Evolutionary conservation across 2,888 invertebrate species (phyloP).

Genomic region (Pandemis corylana): DNA sequence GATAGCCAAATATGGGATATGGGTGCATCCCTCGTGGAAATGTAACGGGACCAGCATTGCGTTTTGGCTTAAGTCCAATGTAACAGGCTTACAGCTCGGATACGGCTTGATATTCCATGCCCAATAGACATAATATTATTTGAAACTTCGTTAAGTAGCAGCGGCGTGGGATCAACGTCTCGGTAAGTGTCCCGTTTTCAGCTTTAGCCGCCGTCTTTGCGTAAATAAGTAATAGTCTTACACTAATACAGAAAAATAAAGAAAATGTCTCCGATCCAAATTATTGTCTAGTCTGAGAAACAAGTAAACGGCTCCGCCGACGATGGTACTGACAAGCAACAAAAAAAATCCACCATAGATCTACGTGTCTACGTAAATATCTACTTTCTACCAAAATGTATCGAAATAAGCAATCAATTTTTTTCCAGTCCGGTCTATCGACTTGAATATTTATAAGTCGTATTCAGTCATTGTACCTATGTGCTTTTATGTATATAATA

Average conservation of each 20-base stretch:
- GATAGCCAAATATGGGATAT: constrained; percentile 27
- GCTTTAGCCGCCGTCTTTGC: constrained; percentile 10
- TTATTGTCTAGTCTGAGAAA: neutral
- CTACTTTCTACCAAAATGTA: no score
- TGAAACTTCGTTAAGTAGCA: constrained; percentile 41
- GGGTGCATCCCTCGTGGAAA: constrained; percentile 56
- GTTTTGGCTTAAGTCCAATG: constrained; percentile 72
- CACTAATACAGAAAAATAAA: neutral
- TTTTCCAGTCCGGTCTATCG: no score
- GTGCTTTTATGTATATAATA: no score
- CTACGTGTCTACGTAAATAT: no score
- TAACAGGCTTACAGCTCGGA: constrained; percentile 60
- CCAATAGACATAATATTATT: constrained; percentile 50
- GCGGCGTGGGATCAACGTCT: constrained; percentile 33
- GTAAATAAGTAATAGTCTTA: constrained; percentile 8
- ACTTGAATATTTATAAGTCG: no score
- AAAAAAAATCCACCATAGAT: no score
- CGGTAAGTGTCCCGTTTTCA: constrained; percentile 26
- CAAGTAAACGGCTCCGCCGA: no score
- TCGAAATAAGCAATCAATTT: no score
- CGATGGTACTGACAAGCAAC: no score
- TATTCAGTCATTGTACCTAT: no score
- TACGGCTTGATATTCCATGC: constrained; percentile 56
- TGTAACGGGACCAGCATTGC: constrained; percentile 72
- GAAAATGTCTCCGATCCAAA: neutral